Percentiles rank a stretch among this genome's conserved stretches.
Evolutionary conservation across 2,797 vertebrate genomes (phyloP).

Genomic region (Intellagama lesueurii): DNA sequence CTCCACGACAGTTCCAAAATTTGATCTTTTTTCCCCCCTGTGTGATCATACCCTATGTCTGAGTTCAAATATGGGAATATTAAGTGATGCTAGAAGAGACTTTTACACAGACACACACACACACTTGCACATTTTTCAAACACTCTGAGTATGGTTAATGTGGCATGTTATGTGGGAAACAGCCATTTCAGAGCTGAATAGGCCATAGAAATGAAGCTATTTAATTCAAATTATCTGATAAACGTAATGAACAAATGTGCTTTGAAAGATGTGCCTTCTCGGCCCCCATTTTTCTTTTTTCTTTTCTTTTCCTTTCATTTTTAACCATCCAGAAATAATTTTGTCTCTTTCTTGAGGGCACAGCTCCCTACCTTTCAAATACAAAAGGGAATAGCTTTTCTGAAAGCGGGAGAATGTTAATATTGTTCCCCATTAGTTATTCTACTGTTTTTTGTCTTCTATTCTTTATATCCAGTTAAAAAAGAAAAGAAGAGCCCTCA

Average conservation of each 20-base stretch:
- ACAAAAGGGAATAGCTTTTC: neutral
- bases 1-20: too few species aligned
- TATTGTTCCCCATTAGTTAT: neutral
- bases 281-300: neutral
- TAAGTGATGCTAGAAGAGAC: neutral
- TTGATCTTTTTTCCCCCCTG: too few species aligned
- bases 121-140: neutral
- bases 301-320: neutral
- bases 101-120: neutral
- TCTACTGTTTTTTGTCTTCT: neutral
- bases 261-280: neutral
- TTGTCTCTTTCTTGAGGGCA: neutral
- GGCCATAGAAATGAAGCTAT: conserved; percentile 26
- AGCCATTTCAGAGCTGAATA: conserved; percentile 25
- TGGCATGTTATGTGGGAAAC: conserved; percentile 2
- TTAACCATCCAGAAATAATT: neutral
- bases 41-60: too few species aligned
- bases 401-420: neutral
- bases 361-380: neutral
- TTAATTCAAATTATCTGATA: conserved; percentile 16
- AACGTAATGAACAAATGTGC: conserved; percentile 12
- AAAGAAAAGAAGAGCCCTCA: too few species aligned
- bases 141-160: conserved; percentile 3
- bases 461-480: neutral
- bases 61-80: neutral